phyloP scores from a whole-genome alignment of 2,888 invertebrate species.

The Margaritifera margaritifera region DNA sequence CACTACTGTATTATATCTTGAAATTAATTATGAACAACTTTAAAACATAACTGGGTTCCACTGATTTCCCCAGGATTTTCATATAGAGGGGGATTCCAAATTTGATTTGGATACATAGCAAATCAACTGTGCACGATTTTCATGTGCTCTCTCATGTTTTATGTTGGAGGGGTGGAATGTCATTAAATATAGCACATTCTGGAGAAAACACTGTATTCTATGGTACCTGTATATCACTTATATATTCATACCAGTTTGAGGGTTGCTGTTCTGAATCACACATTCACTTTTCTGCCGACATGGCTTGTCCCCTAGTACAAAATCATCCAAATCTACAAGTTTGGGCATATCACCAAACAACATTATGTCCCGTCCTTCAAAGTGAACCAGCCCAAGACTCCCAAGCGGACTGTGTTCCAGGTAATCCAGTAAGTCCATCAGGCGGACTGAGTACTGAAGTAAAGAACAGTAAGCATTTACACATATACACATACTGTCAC shows the following conservation, averaged over 20 bases:
- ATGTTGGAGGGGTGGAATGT: constrained; percentile 6
- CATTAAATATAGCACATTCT: too few relatives aligned
- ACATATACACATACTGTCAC: neutral
- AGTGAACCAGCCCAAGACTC: constrained; percentile 33
- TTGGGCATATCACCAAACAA: constrained; percentile 39
- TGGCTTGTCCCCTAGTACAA: constrained; percentile 42
- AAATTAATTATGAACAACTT: too few relatives aligned
- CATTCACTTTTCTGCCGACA: constrained; percentile 41
- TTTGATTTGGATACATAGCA: too few relatives aligned
- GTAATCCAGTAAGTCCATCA: constrained; percentile 50
- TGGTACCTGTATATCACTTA: too few relatives aligned
- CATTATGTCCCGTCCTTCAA: constrained; percentile 47
- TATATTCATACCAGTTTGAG: too few relatives aligned
- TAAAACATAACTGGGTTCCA: too few relatives aligned
- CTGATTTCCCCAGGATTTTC: too few relatives aligned
- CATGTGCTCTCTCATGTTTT: constrained; percentile 23
- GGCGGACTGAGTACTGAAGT: constrained; percentile 42
- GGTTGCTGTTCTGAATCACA: constrained; percentile 12
- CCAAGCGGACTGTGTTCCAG: constrained; percentile 55
- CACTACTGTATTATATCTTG: too few relatives aligned
- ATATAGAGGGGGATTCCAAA: too few relatives aligned
- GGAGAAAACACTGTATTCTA: too few relatives aligned
- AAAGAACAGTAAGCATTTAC: neutral
- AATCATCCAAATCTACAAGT: constrained; percentile 61
- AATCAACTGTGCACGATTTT: neutral